These are phyloP conservation scores for Microcebus lehilahytsara DNA, from an alignment of 2,113 vertebrate species.

Conservation along the genomic window DNA sequence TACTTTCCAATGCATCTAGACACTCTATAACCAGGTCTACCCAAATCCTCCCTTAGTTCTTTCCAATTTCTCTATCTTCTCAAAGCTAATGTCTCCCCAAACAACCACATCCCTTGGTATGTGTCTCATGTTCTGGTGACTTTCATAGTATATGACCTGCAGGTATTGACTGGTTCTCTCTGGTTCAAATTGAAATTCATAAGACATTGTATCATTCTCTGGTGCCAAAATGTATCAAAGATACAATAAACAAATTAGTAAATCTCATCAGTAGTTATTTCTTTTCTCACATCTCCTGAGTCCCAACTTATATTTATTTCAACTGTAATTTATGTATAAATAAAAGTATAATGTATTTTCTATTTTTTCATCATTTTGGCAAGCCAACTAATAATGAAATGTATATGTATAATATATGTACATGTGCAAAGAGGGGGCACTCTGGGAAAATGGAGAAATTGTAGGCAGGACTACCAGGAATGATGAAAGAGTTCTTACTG, in stretches of 20 bases:
- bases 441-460: not conserved
- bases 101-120: not conserved
- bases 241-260: constrained; percentile 26
- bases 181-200: constrained; percentile 15
- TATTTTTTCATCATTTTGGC: constrained; percentile 38
- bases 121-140: not conserved
- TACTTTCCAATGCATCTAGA: constrained; percentile 6
- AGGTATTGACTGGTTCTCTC: not conserved
- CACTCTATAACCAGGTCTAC: not conserved
- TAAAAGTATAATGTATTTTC: not conserved
- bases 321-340: constrained; percentile 38
- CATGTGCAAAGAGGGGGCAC: not conserved
- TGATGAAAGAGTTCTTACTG: not conserved
- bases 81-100: not conserved
- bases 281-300: not conserved
- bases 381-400: not conserved
- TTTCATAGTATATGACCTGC: not conserved
- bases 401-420: not conserved
- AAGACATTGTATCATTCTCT: constrained; percentile 12
- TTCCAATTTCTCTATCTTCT: not conserved
- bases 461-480: not conserved
- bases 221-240: not conserved
- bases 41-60: not conserved
- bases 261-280: constrained; percentile 12
- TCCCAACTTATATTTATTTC: constrained; percentile 24